Evolutionary conservation across 92 coral and sea anemone species (phyloP).

Genomic region (Pocillopora meandrina): DNA sequence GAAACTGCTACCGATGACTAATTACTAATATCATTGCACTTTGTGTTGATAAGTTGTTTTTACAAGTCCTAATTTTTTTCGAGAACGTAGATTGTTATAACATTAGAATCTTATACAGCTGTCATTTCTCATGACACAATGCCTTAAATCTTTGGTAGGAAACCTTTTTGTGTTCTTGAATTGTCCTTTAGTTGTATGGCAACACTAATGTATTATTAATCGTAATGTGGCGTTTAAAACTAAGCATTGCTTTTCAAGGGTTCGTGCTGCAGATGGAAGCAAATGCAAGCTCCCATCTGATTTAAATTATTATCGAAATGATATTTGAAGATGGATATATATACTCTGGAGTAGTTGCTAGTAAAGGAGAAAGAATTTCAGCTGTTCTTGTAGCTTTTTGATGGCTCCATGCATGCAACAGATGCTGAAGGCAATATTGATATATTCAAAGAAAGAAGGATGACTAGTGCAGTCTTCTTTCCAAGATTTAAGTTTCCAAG

Average conservation of each 20-base stretch:
- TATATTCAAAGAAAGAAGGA: too few relatives aligned
- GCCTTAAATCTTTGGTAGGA: too few relatives aligned
- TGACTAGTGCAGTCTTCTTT: too few relatives aligned
- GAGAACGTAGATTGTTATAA: neutral
- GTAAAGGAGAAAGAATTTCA: too few relatives aligned
- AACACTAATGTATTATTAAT: conserved; percentile 5
- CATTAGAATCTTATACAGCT: neutral
- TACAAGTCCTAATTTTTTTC: neutral
- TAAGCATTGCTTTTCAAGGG: neutral
- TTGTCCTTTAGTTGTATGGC: conserved; percentile 3
- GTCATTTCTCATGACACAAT: neutral
- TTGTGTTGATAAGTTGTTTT: neutral
- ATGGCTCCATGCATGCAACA: too few relatives aligned
- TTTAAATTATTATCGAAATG: too few relatives aligned
- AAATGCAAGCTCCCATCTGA: too few relatives aligned
- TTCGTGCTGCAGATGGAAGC: neutral
- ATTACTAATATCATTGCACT: neutral
- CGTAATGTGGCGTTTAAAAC: neutral
- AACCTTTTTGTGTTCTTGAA: neutral
- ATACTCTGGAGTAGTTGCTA: too few relatives aligned
- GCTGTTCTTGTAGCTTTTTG: too few relatives aligned
- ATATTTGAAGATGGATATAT: too few relatives aligned
- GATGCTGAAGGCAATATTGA: too few relatives aligned
- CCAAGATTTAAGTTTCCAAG: too few relatives aligned
- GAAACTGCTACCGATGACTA: neutral